Percentiles rank a stretch among this genome's conserved stretches.
Evolutionary conservation across 2,113 vertebrate genomes (phyloP).

Genomic region (Alethe castanea): DNA sequence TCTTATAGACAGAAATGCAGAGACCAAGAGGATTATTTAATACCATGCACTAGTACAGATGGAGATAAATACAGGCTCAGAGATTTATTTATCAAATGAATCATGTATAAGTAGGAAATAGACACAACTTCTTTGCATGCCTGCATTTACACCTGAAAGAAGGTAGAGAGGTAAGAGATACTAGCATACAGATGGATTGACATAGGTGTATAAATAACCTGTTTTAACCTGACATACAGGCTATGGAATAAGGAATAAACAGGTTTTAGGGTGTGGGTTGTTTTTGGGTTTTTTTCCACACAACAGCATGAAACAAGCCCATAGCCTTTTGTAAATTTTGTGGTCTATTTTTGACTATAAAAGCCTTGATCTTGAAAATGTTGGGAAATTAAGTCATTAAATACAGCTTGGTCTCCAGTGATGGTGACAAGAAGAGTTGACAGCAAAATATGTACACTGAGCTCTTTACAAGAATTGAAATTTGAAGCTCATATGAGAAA

Average conservation of each 20-base stretch:
- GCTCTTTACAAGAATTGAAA: constrained; percentile 29
- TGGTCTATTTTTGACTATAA: not conserved
- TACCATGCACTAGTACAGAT: not conserved
- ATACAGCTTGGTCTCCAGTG: not conserved
- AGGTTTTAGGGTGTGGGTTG: not conserved
- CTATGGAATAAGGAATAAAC: not conserved
- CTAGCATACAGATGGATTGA: not conserved
- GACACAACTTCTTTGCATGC: not conserved
- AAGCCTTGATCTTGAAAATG: not conserved
- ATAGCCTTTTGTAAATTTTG: accelerated
- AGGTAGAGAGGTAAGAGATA: not conserved
- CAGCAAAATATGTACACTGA: not conserved
- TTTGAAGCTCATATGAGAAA: not conserved
- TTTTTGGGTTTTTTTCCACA: not conserved
- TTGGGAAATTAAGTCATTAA: not conserved
- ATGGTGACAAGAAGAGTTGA: not conserved
- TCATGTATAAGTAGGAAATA: not conserved
- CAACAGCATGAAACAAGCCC: not conserved
- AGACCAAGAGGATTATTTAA: not conserved
- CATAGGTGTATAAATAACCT: not conserved
- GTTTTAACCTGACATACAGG: not conserved
- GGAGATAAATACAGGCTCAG: not conserved
- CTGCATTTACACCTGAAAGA: not conserved
- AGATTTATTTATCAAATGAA: not conserved
- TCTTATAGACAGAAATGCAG: not conserved